Evolutionary conservation across 2,888 invertebrate genomes (phyloP), one percentile per base, ranked within the genome.

Genomic region (Andrena minutula): DNA sequence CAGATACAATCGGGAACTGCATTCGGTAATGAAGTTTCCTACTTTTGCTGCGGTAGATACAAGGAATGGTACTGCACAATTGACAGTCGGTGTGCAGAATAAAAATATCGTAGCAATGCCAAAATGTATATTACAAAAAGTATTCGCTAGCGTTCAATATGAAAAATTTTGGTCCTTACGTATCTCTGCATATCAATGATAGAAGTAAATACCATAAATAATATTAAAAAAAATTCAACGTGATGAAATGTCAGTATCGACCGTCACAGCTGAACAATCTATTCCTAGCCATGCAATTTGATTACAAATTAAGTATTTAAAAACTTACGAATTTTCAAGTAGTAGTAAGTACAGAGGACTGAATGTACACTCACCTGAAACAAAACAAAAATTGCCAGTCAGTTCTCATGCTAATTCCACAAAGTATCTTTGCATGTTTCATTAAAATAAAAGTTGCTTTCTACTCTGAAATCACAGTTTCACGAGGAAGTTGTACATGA

Each of bases 361-460:
- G 28, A 26, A 30, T 58, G 28, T 10, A 32, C 35, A 77, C 77
- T 79, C 63, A 79, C 79, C 79, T 79, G 80, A 35, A 79, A 79
- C 80, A 79, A 10, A 69, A 53, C 20, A 28, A 32, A 23, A 69
- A 8, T 20, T 2, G 12, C 70, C 8, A 79, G 16, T 78, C 10
- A 26, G 8, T 20, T 8, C 16, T 41, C 41, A 16, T 41, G 41
- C 16, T 41, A 41, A 5, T 0, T n/a, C 5, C 8, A 12, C 2
- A 26, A 20, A 7, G 28, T 20, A 12, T 26, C 8, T 8, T 35
- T 26, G 8, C 26, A 2, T 26, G 5, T 7, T 23, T 16, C 16
- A 41, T 41, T 41, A 41, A 41, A 41, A 41, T 41, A 41, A 12
- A 41, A 41, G 16, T 41, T 41, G 16, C 16, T 41, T 41, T 41